Evolutionary conservation across 2,888 invertebrate genomes (phyloP).

Genomic region (Parnassius mnemosyne): DNA sequence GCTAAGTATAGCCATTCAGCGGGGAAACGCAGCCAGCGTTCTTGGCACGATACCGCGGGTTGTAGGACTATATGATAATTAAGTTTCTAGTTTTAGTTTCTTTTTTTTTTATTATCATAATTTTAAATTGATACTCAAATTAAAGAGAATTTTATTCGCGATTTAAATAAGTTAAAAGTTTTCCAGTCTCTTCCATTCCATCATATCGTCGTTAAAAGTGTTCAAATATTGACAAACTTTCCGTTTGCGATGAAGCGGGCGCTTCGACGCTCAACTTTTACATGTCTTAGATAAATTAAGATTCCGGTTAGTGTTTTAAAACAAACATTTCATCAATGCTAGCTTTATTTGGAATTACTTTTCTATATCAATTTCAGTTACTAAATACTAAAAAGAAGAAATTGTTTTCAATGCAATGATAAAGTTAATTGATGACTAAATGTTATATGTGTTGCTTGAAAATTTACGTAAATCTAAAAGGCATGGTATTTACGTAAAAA

Average conservation of each 20-base stretch:
- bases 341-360: neutral
- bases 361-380: neutral
- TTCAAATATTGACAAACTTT: conserved; percentile 63
- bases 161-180: conserved; percentile 4
- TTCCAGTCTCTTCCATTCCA: conserved; percentile 23
- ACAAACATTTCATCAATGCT: conserved; percentile 18
- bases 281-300: conserved; percentile 51
- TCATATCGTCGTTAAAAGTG: conserved; percentile 32
- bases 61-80: too few relatives aligned
- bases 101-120: too few relatives aligned
- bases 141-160: neutral
- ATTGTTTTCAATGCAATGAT: too few relatives aligned
- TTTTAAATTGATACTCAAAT: neutral
- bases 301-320: conserved; percentile 39
- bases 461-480: too few relatives aligned
- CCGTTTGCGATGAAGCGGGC: conserved; percentile 14
- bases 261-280: conserved; percentile 42
- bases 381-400: too few relatives aligned
- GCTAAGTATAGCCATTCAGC: too few relatives aligned
- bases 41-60: too few relatives aligned
- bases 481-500: too few relatives aligned
- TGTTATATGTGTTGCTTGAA: too few relatives aligned
- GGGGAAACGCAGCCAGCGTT: too few relatives aligned
- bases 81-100: too few relatives aligned
- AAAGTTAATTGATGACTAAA: too few relatives aligned